Evolutionary conservation across 2,888 invertebrate species (phyloP).

Genomic region (Catocala sponsa): DNA sequence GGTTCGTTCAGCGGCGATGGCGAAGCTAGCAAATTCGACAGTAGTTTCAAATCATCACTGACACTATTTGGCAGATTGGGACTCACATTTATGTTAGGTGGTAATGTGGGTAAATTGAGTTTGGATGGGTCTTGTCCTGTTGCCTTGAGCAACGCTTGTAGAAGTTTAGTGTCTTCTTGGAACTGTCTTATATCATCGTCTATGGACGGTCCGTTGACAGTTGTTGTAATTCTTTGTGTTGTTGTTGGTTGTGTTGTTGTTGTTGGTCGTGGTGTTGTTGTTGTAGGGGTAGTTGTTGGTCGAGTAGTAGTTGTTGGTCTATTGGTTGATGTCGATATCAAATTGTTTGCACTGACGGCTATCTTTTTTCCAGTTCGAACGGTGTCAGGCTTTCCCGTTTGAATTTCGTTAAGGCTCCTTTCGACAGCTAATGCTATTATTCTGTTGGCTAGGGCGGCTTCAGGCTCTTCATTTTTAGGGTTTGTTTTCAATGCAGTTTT

Average conservation of each 20-base stretch:
- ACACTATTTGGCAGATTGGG: conserved; percentile 56
- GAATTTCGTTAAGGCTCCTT: conserved; percentile 81
- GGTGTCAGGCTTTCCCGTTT: conserved; percentile 64
- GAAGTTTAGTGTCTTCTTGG: conserved; percentile 82
- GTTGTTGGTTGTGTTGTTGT: too few species aligned
- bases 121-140: conserved; percentile 83
- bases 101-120: conserved; percentile 77
- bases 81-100: conserved; percentile 75
- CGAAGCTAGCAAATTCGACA: conserved; percentile 74
- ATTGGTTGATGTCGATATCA: conserved; percentile 58
- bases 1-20: conserved; percentile 76
- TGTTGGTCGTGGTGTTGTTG: conserved; percentile 55
- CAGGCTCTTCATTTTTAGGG: conserved; percentile 74
- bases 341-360: conserved; percentile 60
- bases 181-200: conserved; percentile 84
- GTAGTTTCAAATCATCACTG: conserved; percentile 69
- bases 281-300: conserved; percentile 59
- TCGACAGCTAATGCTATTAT: conserved; percentile 87
- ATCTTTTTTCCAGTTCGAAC: conserved; percentile 71
- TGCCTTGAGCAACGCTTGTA: conserved; percentile 81
- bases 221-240: conserved; percentile 55
- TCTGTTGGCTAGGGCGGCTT: conserved; percentile 83
- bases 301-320: conserved; percentile 54
- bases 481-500: conserved; percentile 80
- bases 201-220: conserved; percentile 66